Base-by-base conservation (phyloP, 2,797 vertebrate genomes). In the Paedocypris micromegethes region DNA sequence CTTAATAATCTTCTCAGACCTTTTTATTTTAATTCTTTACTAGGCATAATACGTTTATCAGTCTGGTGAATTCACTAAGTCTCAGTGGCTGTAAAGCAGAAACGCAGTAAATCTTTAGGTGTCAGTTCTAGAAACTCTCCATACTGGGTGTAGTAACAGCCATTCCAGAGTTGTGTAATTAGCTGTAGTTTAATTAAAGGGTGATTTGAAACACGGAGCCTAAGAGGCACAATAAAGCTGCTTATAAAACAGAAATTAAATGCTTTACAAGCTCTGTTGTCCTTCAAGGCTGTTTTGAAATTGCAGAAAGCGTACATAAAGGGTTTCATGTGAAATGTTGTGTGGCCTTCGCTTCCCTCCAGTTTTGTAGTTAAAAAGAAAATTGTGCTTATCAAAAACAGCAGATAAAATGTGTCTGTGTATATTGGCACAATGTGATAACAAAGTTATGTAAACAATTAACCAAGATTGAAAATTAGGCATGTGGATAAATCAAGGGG, bases 161-260 rank as follows among this genome's bases (percentile, higher is more conserved):
- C 78, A 74, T 78, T 83, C 73, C 78, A 80, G 76, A 83, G 74
- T 82, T 75, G 77, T 86, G 82, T 86, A 88, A 87, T 88, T 88
- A 86, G 75, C 72, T 77, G 53, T 72, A 79, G 78, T 83, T 85
- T 86, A 88, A 88, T 88, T 88, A 87, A 85, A 88, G 83, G 83
- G 80, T 57, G 56, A 81, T 80, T 80, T 81, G 61, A 75, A 75
- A 75, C 70, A 64, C 75, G 54, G 76, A 82, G 80, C 79, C 82
- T 82, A 83, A 84, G 84, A 83, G 75, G 78, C 72, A 80, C 86
- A 88, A 85, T 84, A 86, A 85, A 86, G 82, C 79, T 75, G 68
- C 79, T 83, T 80, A 78, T 88, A 84, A 86, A 86, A 78, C 40
- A 74, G 75, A 86, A 87, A 86, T 85, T 72, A 86, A 86, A 87